Conservation (phyloP, 1,140 invertebrate species). For the Paralvinella palmiformis region DNA sequence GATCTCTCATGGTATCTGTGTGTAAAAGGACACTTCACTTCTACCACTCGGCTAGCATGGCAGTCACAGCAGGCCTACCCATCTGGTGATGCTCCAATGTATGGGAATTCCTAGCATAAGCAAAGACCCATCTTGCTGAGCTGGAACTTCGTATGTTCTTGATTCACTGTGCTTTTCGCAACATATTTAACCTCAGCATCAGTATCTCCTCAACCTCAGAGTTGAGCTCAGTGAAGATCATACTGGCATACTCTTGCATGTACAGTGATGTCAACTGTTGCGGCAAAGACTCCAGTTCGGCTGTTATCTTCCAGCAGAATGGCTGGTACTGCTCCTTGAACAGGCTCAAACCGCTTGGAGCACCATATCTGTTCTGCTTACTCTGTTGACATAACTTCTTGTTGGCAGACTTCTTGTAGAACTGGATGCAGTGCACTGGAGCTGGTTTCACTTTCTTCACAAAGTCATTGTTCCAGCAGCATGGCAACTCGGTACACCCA, state of each 20-base stretch:
- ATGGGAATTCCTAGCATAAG: background rate
- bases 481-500: slow-evolving; percentile 15
- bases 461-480: slow-evolving; percentile 20
- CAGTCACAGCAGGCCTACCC: background rate
- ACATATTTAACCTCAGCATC: no score
- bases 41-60: background rate
- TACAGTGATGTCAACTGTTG: background rate
- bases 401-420: slow-evolving; percentile 16
- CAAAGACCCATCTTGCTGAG: background rate
- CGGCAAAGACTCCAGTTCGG: background rate
- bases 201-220: background rate
- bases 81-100: background rate
- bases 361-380: background rate
- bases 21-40: slow-evolving; percentile 2
- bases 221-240: background rate
- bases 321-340: background rate
- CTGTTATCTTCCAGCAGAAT: slow-evolving; percentile 4
- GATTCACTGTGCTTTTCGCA: no score
- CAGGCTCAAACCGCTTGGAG: background rate
- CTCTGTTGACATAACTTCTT: background rate
- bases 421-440: slow-evolving; percentile 8
- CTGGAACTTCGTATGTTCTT: background rate
- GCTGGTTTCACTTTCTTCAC: slow-evolving; percentile 21
- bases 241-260: background rate
- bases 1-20: background rate